Evolutionary conservation across 2,113 vertebrate species (phyloP).

Genomic region (Clarias gariepinus): DNA sequence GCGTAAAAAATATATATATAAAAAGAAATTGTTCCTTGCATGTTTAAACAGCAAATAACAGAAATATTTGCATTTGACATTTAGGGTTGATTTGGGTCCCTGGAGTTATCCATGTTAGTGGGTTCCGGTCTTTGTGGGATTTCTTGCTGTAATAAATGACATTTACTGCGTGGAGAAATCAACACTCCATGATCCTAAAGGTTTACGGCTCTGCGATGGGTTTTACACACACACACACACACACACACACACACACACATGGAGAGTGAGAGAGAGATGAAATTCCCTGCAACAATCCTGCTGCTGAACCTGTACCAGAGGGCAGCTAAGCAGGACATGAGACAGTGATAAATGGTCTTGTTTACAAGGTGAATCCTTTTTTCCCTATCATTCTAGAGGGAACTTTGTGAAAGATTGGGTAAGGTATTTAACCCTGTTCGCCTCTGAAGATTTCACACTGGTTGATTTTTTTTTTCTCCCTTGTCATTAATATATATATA

Average conservation of each 20-base stretch:
- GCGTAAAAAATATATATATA: neutral
- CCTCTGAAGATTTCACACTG: slow-evolving; percentile 19
- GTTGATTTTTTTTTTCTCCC: neutral
- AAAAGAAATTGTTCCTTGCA: neutral
- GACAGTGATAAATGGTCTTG: slow-evolving; percentile 31
- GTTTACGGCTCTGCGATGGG: slow-evolving; percentile 31
- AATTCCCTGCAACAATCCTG: neutral
- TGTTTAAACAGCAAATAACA: slow-evolving; percentile 28
- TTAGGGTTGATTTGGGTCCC: slow-evolving; percentile 48
- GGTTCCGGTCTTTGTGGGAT: slow-evolving; percentile 34
- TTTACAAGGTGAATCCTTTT: slow-evolving; percentile 26
- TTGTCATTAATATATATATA: neutral
- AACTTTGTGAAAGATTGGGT: slow-evolving; percentile 17
- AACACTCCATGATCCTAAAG: slow-evolving; percentile 23
- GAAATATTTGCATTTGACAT: slow-evolving; percentile 55
- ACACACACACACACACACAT: neutral
- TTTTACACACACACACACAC: slow-evolving; percentile 22
- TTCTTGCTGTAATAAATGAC: slow-evolving; percentile 45
- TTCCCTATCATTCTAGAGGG: slow-evolving; percentile 12
- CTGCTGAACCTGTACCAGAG: slow-evolving; percentile 23
- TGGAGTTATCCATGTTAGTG: slow-evolving; percentile 32
- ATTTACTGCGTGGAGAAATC: slow-evolving; percentile 40
- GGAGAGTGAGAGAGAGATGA: neutral
- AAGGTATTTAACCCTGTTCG: slow-evolving; percentile 24
- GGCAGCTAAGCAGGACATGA: slow-evolving; percentile 15